A percentile compares a stretch with the other conserved stretches of the same genome.
Conservation (phyloP, 1,140 invertebrate species). For the Latrodectus geometricus region DNA sequence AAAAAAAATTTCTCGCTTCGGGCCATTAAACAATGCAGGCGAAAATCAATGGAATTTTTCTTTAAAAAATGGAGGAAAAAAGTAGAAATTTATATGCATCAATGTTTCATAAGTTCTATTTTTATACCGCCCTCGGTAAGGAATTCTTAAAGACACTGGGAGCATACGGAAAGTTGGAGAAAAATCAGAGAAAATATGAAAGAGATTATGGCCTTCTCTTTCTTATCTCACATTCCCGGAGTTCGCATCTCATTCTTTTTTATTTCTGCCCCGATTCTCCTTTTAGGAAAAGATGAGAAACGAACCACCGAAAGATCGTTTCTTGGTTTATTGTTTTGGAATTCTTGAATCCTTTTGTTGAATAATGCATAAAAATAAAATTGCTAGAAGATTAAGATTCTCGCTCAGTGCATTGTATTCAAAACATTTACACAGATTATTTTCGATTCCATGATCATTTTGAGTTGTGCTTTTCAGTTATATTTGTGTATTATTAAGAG, state of each 20-base stretch:
- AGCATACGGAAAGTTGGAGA: conserved; percentile 16
- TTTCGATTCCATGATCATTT: not conserved
- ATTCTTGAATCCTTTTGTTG: not conserved
- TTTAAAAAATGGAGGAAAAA: conserved; percentile 4
- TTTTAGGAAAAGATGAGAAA: not conserved
- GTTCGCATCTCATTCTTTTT: conserved; percentile 43
- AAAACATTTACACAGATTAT: not conserved
- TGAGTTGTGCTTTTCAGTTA: not conserved
- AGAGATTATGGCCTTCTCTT: conserved; percentile 50
- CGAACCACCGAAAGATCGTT: not conserved
- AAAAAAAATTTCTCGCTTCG: conserved; percentile 26
- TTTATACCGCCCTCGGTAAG: conserved; percentile 16
- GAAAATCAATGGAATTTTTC: conserved; percentile 51
- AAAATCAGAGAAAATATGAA: conserved; percentile 41
- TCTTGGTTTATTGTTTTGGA: not conserved
- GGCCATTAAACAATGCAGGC: conserved; percentile 34
- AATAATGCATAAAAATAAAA: conserved; percentile 1
- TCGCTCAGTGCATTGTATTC: not conserved
- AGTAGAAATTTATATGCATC: conserved; percentile 19
- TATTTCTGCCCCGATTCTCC: not conserved
- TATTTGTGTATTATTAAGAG: too few relatives aligned
- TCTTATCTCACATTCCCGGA: conserved; percentile 33
- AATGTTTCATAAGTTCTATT: conserved; percentile 54
- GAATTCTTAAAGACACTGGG: not conserved
- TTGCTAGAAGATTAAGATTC: not conserved